phyloP scores from a whole-genome alignment of 2,797 vertebrate species.

The Gambelia wislizenii region DNA sequence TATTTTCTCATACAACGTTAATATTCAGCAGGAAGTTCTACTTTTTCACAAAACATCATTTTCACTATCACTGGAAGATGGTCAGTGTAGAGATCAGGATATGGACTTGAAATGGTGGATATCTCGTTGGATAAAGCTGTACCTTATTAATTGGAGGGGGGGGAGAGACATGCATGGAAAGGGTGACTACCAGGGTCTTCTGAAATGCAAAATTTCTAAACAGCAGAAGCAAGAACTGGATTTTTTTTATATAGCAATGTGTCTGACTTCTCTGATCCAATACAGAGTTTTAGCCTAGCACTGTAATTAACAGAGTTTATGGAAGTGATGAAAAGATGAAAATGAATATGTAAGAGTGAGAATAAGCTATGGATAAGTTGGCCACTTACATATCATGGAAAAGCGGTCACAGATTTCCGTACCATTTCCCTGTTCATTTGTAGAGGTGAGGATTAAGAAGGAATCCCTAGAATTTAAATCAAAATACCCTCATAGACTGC shows the following conservation, averaged over 20 bases:
- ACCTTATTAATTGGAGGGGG: slow-evolving; percentile 32
- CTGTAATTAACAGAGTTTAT: not conserved
- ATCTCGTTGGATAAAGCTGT: slow-evolving; percentile 64
- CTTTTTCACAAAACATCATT: slow-evolving; percentile 72
- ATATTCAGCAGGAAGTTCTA: slow-evolving; percentile 69
- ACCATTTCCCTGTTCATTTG: not conserved
- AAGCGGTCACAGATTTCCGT: not conserved
- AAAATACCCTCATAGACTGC: too few relatives aligned
- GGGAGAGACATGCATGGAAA: slow-evolving; percentile 61
- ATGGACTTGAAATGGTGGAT: slow-evolving; percentile 66
- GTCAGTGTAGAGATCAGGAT: slow-evolving; percentile 43
- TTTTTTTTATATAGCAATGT: not conserved
- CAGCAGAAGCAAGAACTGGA: slow-evolving; percentile 20
- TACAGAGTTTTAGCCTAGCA: slow-evolving; percentile 5
- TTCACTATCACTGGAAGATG: slow-evolving; percentile 70
- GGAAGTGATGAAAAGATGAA: not conserved
- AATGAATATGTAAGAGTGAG: slow-evolving; percentile 9
- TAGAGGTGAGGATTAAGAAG: not conserved
- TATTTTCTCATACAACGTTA: slow-evolving; percentile 72
- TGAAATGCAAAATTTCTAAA: slow-evolving; percentile 44
- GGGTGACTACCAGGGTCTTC: slow-evolving; percentile 60
- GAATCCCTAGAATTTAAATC: not conserved
- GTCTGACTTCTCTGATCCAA: not conserved
- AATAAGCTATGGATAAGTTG: not conserved
- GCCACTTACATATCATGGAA: not conserved